These are phyloP conservation scores for Drosophila kurseongensis DNA, from an alignment of 1,140 invertebrate genomes.

Conservation along the genomic window DNA sequence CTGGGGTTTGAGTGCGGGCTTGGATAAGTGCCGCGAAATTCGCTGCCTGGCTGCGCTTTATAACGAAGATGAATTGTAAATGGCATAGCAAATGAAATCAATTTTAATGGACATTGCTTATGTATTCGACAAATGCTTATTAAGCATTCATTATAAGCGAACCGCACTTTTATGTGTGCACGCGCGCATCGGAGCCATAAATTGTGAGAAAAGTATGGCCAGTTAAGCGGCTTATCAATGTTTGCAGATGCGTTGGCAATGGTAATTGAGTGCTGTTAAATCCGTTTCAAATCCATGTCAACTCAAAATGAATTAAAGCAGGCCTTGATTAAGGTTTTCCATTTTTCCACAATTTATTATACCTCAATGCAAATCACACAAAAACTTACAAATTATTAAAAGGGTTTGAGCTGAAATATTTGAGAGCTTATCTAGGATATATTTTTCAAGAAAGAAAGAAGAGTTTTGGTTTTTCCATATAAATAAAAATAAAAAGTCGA, in stretches of 20 bases:
- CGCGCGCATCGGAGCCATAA: constrained; percentile 27
- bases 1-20: background rate
- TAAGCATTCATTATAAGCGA: constrained; percentile 57
- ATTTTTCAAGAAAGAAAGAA: too few species aligned
- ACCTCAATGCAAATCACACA: too few species aligned
- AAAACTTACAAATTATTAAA: too few species aligned
- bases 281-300: constrained; percentile 40
- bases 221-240: constrained; percentile 64
- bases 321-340: background rate
- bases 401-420: too few species aligned
- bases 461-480: too few species aligned
- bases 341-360: background rate
- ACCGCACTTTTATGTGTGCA: constrained; percentile 31
- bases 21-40: constrained; percentile 44
- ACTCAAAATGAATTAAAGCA: constrained; percentile 15
- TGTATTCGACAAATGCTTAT: constrained; percentile 56
- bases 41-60: constrained; percentile 38
- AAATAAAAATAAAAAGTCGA: too few species aligned
- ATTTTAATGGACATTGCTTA: constrained; percentile 67
- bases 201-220: constrained; percentile 53
- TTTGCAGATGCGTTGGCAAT: constrained; percentile 27
- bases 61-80: constrained; percentile 59
- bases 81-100: constrained; percentile 59
- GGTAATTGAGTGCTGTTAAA: constrained; percentile 48
- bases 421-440: too few species aligned